A percentile compares a stretch with the other conserved stretches of the same genome.
Conservation (phyloP, 2,888 invertebrate species). For the Ctena decussata region DNA sequence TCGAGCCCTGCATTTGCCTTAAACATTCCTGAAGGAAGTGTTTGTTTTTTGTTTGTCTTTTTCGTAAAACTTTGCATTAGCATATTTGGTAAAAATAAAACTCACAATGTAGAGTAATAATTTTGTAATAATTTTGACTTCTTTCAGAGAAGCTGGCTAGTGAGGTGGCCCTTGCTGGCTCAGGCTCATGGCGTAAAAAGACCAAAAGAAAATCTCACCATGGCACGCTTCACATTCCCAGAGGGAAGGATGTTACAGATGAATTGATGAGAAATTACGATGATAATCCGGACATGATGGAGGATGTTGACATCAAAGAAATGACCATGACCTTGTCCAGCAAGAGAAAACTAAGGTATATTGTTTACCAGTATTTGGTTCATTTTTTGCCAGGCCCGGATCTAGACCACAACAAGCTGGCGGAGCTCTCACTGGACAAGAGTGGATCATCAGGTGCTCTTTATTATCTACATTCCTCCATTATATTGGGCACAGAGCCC, state of each 20-base stretch:
- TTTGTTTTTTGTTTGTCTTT: no score
- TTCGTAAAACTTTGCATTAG: no score
- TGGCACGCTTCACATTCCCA: constrained; percentile 55
- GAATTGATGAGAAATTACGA: constrained; percentile 57
- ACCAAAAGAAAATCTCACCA: constrained; percentile 60
- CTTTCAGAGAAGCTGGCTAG: constrained; percentile 66
- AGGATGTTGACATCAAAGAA: constrained; percentile 73
- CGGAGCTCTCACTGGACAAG: no score
- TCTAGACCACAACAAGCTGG: no score
- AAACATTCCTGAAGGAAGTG: no score
- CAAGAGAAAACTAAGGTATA: constrained; percentile 75
- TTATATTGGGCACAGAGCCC: no score
- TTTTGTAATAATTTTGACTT: no score
- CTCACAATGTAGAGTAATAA: no score
- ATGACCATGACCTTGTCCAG: constrained; percentile 75
- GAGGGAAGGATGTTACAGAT: constrained; percentile 57
- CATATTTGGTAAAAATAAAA: no score
- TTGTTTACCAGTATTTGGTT: not conserved
- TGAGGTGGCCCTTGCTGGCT: constrained; percentile 55
- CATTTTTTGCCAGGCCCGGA: constrained; percentile 8
- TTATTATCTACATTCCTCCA: no score
- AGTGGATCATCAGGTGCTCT: no score
- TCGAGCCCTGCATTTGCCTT: no score
- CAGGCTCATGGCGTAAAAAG: constrained; percentile 37
- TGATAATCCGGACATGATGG: constrained; percentile 65